These are phyloP conservation scores for Latheticus oryzae DNA, from an alignment of 2,888 invertebrate genomes.

Conservation along the genomic window DNA sequence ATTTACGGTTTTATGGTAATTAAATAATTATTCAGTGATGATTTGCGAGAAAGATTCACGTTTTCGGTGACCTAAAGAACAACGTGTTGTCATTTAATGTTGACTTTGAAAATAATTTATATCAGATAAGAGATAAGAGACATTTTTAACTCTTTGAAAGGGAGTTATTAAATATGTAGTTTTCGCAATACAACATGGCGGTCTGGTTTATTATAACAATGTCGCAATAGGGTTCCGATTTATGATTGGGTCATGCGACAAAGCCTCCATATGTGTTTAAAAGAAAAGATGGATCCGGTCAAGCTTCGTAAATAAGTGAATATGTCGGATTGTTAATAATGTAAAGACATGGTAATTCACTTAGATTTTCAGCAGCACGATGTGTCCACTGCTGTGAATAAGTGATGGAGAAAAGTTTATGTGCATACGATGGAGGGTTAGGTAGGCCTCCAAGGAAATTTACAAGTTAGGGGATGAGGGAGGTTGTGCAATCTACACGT, in stretches of 20 bases:
- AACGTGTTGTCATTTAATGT: conserved; percentile 16
- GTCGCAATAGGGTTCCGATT: conserved; percentile 6
- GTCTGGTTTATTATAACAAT: conserved; percentile 25
- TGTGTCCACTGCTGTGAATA: conserved; percentile 28
- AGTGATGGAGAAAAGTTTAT: conserved; percentile 23
- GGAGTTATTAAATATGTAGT: conserved; percentile 19
- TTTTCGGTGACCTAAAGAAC: too few relatives aligned
- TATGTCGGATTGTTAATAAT: conserved; percentile 29
- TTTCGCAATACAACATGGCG: conserved; percentile 36
- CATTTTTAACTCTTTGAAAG: conserved; percentile 13
- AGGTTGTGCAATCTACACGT: too few relatives aligned
- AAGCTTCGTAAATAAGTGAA: conserved; percentile 32
- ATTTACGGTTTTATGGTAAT: neutral
- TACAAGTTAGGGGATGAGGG: conserved; percentile 1
- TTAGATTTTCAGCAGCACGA: conserved; percentile 24
- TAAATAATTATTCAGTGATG: too few relatives aligned
- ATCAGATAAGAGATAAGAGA: conserved; percentile 33
- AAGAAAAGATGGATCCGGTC: conserved; percentile 30
- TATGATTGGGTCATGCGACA: conserved; percentile 8
- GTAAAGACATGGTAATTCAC: conserved; percentile 37
- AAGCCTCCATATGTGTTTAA: conserved; percentile 9
- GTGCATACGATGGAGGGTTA: conserved; percentile 14
- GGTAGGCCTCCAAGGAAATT: conserved; percentile 9
- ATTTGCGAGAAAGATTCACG: too few relatives aligned
- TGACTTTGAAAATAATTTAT: conserved; percentile 35